Evolutionary conservation across 2,113 vertebrate genomes (phyloP).

Genomic region (Cygnus buccinator): DNA sequence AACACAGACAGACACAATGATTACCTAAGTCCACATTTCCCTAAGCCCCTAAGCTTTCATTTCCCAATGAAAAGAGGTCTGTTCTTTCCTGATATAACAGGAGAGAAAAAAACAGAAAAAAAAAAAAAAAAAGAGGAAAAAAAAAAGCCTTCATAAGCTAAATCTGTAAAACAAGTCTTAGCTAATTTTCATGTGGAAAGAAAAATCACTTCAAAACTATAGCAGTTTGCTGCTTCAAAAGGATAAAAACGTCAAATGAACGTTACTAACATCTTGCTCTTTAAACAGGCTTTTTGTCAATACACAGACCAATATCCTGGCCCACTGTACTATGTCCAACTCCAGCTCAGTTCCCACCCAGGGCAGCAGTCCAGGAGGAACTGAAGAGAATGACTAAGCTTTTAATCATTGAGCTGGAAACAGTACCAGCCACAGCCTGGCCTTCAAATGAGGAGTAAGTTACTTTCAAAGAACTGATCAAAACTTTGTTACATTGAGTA

Average conservation of each 20-base stretch:
- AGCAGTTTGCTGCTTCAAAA: background rate
- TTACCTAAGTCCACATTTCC: background rate
- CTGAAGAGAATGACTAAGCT: background rate
- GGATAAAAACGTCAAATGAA: background rate
- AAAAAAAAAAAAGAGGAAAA: too few species aligned
- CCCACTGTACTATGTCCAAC: background rate
- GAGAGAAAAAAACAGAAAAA: background rate
- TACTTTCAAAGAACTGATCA: slow-evolving; percentile 9
- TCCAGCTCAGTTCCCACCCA: background rate
- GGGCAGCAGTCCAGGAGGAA: background rate
- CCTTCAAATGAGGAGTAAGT: slow-evolving; percentile 11
- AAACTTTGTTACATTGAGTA: slow-evolving; percentile 14
- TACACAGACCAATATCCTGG: background rate
- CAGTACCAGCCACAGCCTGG: background rate
- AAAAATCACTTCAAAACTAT: background rate
- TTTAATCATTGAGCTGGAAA: background rate
- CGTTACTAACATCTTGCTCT: background rate
- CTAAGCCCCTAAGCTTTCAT: background rate
- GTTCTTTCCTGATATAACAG: background rate
- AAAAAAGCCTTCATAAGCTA: background rate
- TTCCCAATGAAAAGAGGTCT: background rate
- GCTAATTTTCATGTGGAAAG: background rate
- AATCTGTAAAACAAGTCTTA: background rate
- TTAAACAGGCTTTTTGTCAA: background rate
- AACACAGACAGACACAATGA: background rate